These are phyloP conservation scores for Scaptodrosophila lebanonensis DNA, from an alignment of 1,140 invertebrate species.

Conservation along the genomic window DNA sequence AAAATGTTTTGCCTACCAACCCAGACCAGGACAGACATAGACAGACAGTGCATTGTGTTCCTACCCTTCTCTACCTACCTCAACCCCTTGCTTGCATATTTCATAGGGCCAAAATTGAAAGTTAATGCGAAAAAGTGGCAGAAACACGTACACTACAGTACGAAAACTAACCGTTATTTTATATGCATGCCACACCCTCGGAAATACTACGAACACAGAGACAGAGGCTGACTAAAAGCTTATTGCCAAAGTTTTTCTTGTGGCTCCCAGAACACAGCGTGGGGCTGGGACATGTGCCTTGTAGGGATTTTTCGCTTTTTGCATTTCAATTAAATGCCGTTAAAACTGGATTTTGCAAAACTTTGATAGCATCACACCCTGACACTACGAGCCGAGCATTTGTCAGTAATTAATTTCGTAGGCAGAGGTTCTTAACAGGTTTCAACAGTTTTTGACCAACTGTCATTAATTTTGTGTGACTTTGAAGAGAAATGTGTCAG, in stretches of 20 bases:
- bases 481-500: conserved; percentile 6
- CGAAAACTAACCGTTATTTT: too few species aligned
- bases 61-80: conserved; percentile 4
- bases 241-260: conserved; percentile 2
- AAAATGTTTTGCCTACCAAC: too few species aligned
- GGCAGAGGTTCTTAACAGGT: conserved; percentile 16
- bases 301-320: too few species aligned
- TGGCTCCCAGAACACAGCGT: not conserved
- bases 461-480: conserved; percentile 33
- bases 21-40: too few species aligned
- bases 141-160: too few species aligned
- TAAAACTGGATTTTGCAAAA: too few species aligned
- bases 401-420: conserved; percentile 52
- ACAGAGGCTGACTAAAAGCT: not conserved
- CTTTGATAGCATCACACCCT: not conserved
- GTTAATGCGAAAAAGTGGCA: not conserved
- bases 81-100: conserved; percentile 7
- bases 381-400: conserved; percentile 20
- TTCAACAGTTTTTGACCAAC: conserved; percentile 41
- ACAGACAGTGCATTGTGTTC: conserved; percentile 1
- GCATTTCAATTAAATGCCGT: too few species aligned
- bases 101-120: conserved; percentile 7
- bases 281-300: too few species aligned
- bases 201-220: too few species aligned
- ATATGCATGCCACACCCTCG: too few species aligned